These are phyloP conservation scores for Semotilus atromaculatus DNA, from an alignment of 2,797 vertebrate species.

Conservation along the genomic window DNA sequence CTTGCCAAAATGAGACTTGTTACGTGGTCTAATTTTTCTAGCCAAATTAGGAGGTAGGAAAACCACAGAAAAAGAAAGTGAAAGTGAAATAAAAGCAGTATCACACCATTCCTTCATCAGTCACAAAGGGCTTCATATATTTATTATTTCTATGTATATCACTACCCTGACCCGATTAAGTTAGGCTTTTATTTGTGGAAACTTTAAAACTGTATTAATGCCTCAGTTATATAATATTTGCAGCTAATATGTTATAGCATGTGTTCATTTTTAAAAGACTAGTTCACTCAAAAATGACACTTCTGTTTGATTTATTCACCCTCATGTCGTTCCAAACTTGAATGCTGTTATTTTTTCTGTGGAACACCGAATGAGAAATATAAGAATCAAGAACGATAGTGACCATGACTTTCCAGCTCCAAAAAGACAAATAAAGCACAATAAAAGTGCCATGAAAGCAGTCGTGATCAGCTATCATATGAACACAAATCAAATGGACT, in stretches of 20 bases:
- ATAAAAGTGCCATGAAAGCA: neutral
- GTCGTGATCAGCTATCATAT: neutral
- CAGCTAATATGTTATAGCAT: conserved; percentile 3
- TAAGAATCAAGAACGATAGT: neutral
- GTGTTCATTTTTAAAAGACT: conserved; percentile 6
- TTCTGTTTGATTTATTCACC: neutral
- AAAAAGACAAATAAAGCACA: neutral
- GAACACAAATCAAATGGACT: neutral
- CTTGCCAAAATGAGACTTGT: conserved; percentile 87
- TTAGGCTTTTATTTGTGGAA: neutral
- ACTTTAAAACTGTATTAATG: conserved; percentile 1
- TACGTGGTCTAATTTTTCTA: conserved; percentile 81
- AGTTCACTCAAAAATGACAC: neutral
- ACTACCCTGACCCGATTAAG: neutral
- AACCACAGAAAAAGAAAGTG: conserved; percentile 52
- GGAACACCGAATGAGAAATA: neutral
- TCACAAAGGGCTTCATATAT: conserved; percentile 55
- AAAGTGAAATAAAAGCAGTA: conserved; percentile 40
- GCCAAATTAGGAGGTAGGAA: conserved; percentile 77
- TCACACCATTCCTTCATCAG: conserved; percentile 21
- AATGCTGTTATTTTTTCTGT: neutral
- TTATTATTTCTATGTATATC: conserved; percentile 8
- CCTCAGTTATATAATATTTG: conserved; percentile 26
- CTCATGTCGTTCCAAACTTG: neutral
- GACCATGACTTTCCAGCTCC: neutral